These are phyloP conservation scores for Drosophila multiciliata DNA, from an alignment of 2,888 invertebrate species.

Conservation along the genomic window DNA sequence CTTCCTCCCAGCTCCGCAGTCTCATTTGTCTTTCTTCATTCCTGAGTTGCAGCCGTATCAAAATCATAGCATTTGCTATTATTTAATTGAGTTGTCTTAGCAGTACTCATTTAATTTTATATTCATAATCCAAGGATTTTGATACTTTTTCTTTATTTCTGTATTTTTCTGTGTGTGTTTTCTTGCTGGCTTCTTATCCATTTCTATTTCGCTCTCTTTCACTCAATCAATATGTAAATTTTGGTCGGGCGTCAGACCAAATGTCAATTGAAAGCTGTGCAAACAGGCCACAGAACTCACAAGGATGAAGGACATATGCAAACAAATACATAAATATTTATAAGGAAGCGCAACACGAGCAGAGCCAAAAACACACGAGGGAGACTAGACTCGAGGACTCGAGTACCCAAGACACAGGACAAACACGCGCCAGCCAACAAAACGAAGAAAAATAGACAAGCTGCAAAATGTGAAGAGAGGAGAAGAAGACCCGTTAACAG, in stretches of 20 bases:
- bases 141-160: not conserved
- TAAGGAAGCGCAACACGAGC: constrained; percentile 38
- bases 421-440: constrained; percentile 63
- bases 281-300: constrained; percentile 46
- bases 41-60: too few relatives aligned
- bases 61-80: not conserved
- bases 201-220: not conserved
- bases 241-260: constrained; percentile 42
- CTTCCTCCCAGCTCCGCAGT: too few relatives aligned
- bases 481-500: constrained; percentile 39
- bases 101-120: not conserved
- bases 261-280: constrained; percentile 73
- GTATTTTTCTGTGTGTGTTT: not conserved
- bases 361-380: not conserved
- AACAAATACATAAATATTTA: constrained; percentile 69
- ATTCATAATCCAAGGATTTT: not conserved
- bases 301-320: constrained; percentile 54
- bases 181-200: not conserved
- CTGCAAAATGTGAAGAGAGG: constrained; percentile 61
- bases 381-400: not conserved
- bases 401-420: constrained; percentile 44
- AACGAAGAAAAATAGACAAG: constrained; percentile 54
- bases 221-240: constrained; percentile 57
- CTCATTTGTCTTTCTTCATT: too few relatives aligned
- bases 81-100: not conserved